Conservation (phyloP, 2,113 vertebrate species). For the Orycteropus afer region DNA sequence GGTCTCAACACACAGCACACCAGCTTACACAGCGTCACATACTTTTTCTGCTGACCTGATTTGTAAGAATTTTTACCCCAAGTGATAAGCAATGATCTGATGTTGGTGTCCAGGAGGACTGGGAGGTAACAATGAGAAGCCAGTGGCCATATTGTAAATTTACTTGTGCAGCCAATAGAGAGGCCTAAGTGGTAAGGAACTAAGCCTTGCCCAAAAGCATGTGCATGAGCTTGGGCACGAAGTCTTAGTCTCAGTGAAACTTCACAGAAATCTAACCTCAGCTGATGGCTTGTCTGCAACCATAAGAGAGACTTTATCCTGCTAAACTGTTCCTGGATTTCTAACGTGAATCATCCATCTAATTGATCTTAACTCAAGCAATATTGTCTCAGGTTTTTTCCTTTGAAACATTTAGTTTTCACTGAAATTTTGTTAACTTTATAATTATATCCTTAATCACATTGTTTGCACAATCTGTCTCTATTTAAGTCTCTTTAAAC, state of each 20-base stretch:
- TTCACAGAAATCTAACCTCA: background rate
- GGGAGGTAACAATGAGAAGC: background rate
- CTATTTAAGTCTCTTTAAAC: too few relatives aligned
- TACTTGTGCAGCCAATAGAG: background rate
- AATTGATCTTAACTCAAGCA: too few relatives aligned
- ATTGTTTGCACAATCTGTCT: too few relatives aligned
- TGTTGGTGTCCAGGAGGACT: background rate
- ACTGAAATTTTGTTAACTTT: too few relatives aligned
- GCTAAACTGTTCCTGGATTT: background rate
- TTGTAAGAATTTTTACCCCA: background rate
- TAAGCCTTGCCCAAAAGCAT: too few relatives aligned
- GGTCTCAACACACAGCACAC: background rate
- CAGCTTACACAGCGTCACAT: background rate
- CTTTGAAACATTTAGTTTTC: too few relatives aligned
- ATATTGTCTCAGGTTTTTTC: too few relatives aligned
- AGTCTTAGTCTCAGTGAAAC: background rate
- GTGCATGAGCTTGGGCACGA: background rate
- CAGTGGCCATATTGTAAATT: background rate
- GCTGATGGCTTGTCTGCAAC: background rate
- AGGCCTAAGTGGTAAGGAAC: background rate
- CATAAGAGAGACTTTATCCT: background rate
- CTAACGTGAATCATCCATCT: background rate
- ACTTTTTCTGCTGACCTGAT: background rate
- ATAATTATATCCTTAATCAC: too few relatives aligned
- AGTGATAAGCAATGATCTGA: background rate